Evolutionary conservation across 2,888 invertebrate species (phyloP), one percentile per base, ranked within the genome.

Genomic region (Diaprepes abbreviatus): DNA sequence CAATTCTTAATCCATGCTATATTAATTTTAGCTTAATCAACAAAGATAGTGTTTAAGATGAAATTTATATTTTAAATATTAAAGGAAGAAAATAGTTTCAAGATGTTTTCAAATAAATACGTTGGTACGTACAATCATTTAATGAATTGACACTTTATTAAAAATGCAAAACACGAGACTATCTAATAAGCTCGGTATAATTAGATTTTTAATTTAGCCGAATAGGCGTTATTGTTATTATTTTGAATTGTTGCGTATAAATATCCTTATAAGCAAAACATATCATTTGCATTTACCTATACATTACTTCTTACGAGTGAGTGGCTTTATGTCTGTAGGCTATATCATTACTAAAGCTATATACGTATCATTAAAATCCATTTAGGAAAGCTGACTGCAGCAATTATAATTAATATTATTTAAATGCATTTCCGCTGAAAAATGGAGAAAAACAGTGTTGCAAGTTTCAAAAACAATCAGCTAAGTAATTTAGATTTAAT

Each of bases 381-480:
- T 58, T 57, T 57, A 64, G 64, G 43, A 69, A 69, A 64, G 58
- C 63, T 59, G 64, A 57, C 68, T 48, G 24, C 28, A 63, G 64
- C 36, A 69, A 69, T 69, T 69, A 69, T 69, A 55, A 69, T 58
- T 69, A 63, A 64, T 69, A 69, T 52, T 69, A 69, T 69, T 69
- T 64, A 69, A 69, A 69, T 69, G 57, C 50, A 52, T 63, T 68
- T 68, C 68, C 63, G 55, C n/a, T 63, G 50, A 54, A 54, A 60
- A 63, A 62, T 38, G 14, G 16, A 38, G 35, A 54, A 63, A 50
- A 43, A 65, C 48, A 31, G 59, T 55, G 57, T 50, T 48, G 57
- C 63, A 57, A 52, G 62, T 17, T 21, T 24, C 31, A 35, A 36
- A 65, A 64, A 64, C 64, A 69, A 69, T 69, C 69, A 57, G 43